Evolutionary conservation across 37 sponge, comb jelly and placozoan species (phyloP).

Genomic region (Ianthella basta): DNA sequence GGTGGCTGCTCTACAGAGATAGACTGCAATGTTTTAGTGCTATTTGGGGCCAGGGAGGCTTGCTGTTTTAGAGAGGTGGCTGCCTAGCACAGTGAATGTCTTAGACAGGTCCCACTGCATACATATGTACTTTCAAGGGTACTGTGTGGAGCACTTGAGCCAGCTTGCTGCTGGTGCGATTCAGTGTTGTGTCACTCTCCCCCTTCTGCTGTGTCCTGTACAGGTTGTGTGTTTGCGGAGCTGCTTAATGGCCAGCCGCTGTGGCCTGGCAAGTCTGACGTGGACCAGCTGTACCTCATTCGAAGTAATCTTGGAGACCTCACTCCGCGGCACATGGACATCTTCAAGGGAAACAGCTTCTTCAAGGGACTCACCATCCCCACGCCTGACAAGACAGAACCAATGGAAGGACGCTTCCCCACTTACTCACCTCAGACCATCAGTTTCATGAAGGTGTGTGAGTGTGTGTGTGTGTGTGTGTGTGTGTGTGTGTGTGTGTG

Average conservation of each 20-base stretch:
- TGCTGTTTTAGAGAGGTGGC: no score
- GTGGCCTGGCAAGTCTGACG: slow-evolving; percentile 96
- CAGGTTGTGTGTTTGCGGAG: slow-evolving; percentile 97
- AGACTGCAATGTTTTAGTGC: no score
- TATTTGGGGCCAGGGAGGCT: no score
- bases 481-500: not conserved
- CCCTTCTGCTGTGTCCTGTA: no score
- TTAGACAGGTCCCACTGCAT: no score
- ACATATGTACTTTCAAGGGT: no score
- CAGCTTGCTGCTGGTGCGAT: no score
- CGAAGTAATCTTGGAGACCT: slow-evolving; percentile 91
- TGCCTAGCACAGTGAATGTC: no score
- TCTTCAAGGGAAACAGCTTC: slow-evolving; percentile 81
- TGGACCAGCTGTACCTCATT: slow-evolving; percentile 94
- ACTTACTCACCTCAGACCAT: slow-evolving; percentile 48
- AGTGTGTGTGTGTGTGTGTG: not conserved
- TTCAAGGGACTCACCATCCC: slow-evolving; percentile 89
- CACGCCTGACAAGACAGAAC: slow-evolving; percentile 73
- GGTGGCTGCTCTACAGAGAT: no score
- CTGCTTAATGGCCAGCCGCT: slow-evolving; percentile 89
- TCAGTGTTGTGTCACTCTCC: no score
- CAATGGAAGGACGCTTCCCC: slow-evolving; percentile 72
- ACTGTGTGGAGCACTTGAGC: no score
- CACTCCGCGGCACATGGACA: slow-evolving; percentile 87
- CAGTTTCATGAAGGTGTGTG: slow-evolving; percentile 82